Percentiles rank a stretch among this genome's conserved stretches.
phyloP scores from a whole-genome alignment of 2,888 invertebrate species.

The Chaitophorus viminalis region DNA sequence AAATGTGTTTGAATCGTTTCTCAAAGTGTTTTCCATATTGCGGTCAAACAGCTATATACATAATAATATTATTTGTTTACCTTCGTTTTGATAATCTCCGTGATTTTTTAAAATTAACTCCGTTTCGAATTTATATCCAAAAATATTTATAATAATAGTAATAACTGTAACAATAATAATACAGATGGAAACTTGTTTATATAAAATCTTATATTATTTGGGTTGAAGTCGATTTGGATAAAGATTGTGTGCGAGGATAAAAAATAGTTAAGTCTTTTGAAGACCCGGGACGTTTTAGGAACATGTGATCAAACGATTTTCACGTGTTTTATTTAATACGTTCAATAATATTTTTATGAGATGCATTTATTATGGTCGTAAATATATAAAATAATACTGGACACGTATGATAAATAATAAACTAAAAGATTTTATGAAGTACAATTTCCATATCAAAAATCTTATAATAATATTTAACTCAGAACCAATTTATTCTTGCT shows the following conservation, averaged over 20 bases:
- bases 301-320: not conserved
- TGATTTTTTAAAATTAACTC: not conserved
- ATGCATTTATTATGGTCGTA: not conserved
- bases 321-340: not conserved
- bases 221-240: not conserved
- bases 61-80: not conserved
- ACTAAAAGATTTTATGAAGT: not conserved
- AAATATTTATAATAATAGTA: no score
- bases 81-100: not conserved
- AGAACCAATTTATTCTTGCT: not conserved
- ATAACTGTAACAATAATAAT: not conserved
- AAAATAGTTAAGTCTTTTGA: not conserved
- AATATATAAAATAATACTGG: not conserved
- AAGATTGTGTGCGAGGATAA: not conserved
- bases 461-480: not conserved
- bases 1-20: not conserved
- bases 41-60: not conserved
- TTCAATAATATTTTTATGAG: not conserved
- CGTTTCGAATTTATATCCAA: not conserved
- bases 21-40: not conserved
- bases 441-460: not conserved
- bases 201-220: not conserved
- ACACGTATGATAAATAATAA: no score
- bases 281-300: not conserved
- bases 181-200: not conserved